phyloP scores from a whole-genome alignment of 2,113 vertebrate genomes.

The Hydrolagus affinis region DNA sequence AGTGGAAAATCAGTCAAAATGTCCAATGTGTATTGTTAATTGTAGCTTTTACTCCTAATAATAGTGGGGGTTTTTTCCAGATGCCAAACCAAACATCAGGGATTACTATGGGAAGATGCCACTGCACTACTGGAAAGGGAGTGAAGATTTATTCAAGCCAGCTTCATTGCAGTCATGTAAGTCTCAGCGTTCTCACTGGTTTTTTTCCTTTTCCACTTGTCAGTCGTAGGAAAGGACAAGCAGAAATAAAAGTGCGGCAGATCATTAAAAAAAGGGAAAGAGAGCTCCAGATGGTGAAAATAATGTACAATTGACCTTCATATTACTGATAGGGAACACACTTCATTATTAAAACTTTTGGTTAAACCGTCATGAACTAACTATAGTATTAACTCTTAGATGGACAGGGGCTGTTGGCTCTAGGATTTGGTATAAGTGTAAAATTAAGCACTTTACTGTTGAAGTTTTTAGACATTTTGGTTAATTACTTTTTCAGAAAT shows the following conservation, averaged over 20 bases:
- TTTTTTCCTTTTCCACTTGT: background rate
- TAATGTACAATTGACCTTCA: slow-evolving; percentile 61
- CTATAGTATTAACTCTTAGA: slow-evolving; percentile 46
- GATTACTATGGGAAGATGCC: slow-evolving; percentile 34
- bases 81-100: slow-evolving; percentile 43
- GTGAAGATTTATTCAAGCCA: slow-evolving; percentile 30
- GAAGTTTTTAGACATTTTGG: background rate
- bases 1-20: slow-evolving; percentile 50
- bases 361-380: slow-evolving; percentile 44
- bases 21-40: slow-evolving; percentile 35
- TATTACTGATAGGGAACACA: slow-evolving; percentile 42
- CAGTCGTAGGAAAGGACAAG: slow-evolving; percentile 29
- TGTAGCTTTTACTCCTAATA: slow-evolving; percentile 36
- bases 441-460: slow-evolving; percentile 53
- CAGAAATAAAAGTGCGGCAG: slow-evolving; percentile 44
- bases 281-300: slow-evolving; percentile 51
- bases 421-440: slow-evolving; percentile 61
- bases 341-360: slow-evolving; percentile 32
- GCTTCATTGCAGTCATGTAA: slow-evolving; percentile 8
- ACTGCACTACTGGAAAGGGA: slow-evolving; percentile 38
- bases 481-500: slow-evolving; percentile 26
- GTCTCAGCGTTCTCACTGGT: background rate
- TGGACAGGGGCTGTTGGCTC: slow-evolving; percentile 45
- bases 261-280: slow-evolving; percentile 58
- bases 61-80: slow-evolving; percentile 24